Evolutionary conservation across 2,888 invertebrate genomes (phyloP).

Genomic region (Tribolium freemani): DNA sequence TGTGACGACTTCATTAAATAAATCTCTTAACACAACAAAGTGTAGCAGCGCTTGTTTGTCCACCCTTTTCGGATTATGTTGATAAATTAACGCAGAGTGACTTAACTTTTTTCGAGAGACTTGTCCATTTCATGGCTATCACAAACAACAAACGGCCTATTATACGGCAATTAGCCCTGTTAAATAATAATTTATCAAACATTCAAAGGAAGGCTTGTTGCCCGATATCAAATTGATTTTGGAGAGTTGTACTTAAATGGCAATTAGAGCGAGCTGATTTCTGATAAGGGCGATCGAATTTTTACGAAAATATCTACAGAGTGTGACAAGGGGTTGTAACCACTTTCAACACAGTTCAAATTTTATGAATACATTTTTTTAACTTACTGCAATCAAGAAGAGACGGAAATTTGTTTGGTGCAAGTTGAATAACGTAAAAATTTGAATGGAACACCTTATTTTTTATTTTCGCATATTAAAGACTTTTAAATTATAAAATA

Average conservation of each 20-base stretch:
- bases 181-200: conserved; percentile 37
- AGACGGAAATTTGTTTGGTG: no score
- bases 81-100: conserved; percentile 34
- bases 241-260: conserved; percentile 27
- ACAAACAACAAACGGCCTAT: conserved; percentile 27
- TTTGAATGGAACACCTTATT: no score
- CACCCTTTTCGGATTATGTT: conserved; percentile 30
- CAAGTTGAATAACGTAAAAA: no score
- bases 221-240: conserved; percentile 24
- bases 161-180: conserved; percentile 34
- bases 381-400: no score
- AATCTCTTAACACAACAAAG: conserved; percentile 31
- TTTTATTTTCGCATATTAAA: no score
- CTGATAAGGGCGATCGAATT: conserved; percentile 2
- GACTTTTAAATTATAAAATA: no score
- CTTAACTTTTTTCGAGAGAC: conserved; percentile 31
- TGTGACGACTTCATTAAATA: conserved; percentile 29
- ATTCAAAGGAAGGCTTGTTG: conserved; percentile 21
- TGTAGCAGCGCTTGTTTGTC: conserved; percentile 14
- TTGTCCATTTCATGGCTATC: conserved; percentile 30
- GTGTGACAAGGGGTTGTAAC: no score
- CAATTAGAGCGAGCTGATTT: conserved; percentile 27
- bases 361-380: no score
- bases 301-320: neutral
- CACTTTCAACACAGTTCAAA: no score